Base-by-base conservation (phyloP, 2,888 invertebrate species). In the Drosophila acutilabella region DNA sequence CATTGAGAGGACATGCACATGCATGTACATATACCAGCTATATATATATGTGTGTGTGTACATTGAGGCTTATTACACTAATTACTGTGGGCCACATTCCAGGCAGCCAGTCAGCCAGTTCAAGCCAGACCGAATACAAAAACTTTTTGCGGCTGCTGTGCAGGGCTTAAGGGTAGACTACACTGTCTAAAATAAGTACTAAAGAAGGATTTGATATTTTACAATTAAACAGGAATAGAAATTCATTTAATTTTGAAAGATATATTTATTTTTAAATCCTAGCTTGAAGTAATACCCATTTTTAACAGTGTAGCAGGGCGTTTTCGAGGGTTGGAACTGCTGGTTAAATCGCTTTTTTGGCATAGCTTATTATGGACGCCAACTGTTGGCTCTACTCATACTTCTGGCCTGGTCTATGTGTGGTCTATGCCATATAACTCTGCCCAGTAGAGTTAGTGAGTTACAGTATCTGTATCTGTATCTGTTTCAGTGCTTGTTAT, bases 21-120 rank as follows among this genome's bases (percentile, higher is more conserved):
- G 59, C 11, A 57, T 13, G 26, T n/a, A 57, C 18, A 59, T 38
- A 38, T 18, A 61, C 5, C 5, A 50, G 14, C 10, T 30, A 11
- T 6, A 2, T 23, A 14, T 30, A 48, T 33, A 16, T 41, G 7
- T 68, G 33, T 41, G 11, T 52, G 23, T 59, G 67, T 68, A 78
- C 72, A 78, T 76, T 87, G 84, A 84, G 79, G 88, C 88, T 89
- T 84, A 84, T 84, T 84, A 84, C 85, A 81, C 88, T 84, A 84
- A 84, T 84, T 84, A 84, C 87, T 84, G 68, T 70, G 62, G 75
- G 68, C 68, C 65, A 80, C 66, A 67, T 69, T 68, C 69, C 74
- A 59, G 65, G 3, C 64, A 47, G 42, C 16, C 53, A 64, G 30
- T 41, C 48, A 38, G 33, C 48, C 48, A 30, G 48, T 48, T 59